Evolutionary conservation across 23 tunicate genomes (phyloP), one percentile per base, ranked within the genome.

Genomic region (Diplosoma virens): DNA sequence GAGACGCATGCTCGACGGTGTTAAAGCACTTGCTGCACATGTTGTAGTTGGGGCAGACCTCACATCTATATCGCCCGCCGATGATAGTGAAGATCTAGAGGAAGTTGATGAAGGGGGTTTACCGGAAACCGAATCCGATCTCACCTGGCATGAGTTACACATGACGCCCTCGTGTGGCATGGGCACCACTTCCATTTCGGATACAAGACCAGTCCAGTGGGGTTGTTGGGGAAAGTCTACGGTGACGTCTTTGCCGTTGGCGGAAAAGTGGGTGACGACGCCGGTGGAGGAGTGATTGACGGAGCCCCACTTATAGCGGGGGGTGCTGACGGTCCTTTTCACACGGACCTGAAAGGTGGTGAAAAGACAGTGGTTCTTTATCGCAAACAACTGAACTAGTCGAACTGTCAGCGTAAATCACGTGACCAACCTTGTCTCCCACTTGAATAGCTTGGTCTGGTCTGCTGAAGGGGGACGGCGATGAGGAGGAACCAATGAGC

Each of bases 271-370:
- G 41, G 75, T 58, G 23, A 88, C 95, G 18, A 48, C 68, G n/a
- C 95, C 95, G 25, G 54, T 60, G 22, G 78, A 60, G 25, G 71
- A 63, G 53, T 76, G 95, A 26, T 47, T 88, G 78, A 88, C 95
- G 5, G 80, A 71, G 6, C 95, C 95, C 95, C 95, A 88, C 34
- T 88, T 82, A 59, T 82, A 88, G 14, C 79, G 74, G 3, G 95
- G 95, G 2, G 61, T 30, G 16, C 66, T 25, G 17, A 88, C 87
- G 7, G 83, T 53, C 1, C 60, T 67, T 58, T 77, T 82, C 0
- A 88, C 95, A 2, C 78, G 75, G 6, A 87, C 94, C 94, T 87
- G 52, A 41, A 41, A 41, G 11, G n/a, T n/a, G n/a, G n/a, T n/a
- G n/a, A n/a, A n/a, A n/a, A n/a, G n/a, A n/a, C n/a, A n/a, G n/a